A percentile compares a stretch with the other conserved stretches of the same genome.
These are phyloP conservation scores for Bombyx mori DNA, from an alignment of 1,140 invertebrate genomes.

Conservation along the genomic window ASM3026992v2 NC_085118.1:7495501-7496000, in stretches of 20 bases:
- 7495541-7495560: constrained; percentile 66
- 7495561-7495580: constrained; percentile 67
- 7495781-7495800: no score
- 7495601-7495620: constrained; percentile 47
- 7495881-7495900: constrained; percentile 26
- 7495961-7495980: constrained; percentile 45
- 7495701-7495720: no score
- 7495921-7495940: constrained; percentile 25
- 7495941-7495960: constrained; percentile 30
- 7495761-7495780: no score
- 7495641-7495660: constrained; percentile 17
- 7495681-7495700: no score
- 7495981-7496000: constrained; percentile 31
- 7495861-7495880: constrained; percentile 11
- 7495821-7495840: no score
- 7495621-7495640: constrained; percentile 20
- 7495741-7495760: no score
- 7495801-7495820: background rate
- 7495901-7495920: constrained; percentile 23
- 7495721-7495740: no score
- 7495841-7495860: no score
- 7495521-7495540: constrained; percentile 67
- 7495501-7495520: constrained; percentile 51
- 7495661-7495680: no score
- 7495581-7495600: constrained; percentile 63